Conservation (phyloP, 2,113 vertebrate species). For the Porphyrio hochstetteri region DNA sequence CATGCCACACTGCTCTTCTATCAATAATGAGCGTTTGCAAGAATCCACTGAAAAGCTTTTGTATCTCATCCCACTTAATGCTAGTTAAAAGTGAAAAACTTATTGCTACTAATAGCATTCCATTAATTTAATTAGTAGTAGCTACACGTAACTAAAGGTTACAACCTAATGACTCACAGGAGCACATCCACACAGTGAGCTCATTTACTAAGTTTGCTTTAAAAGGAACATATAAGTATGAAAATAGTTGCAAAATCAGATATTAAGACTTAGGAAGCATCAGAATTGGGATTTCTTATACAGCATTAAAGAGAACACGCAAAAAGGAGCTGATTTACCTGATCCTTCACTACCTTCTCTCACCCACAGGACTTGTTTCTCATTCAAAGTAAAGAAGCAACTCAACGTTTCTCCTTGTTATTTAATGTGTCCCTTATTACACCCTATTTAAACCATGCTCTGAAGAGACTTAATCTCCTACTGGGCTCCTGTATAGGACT, state of each 20-base stretch:
- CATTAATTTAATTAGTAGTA: background rate
- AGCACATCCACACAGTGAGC: background rate
- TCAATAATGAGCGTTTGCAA: background rate
- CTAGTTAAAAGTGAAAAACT: background rate
- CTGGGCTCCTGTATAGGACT: background rate
- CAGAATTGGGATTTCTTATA: background rate
- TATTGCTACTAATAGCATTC: background rate
- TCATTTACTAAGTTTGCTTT: background rate
- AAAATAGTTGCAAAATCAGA: background rate
- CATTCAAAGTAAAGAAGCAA: background rate
- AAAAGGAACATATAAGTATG: background rate
- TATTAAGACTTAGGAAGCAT: background rate
- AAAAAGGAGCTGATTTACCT: background rate
- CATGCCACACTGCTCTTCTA: background rate
- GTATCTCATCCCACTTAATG: background rate
- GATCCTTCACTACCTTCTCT: background rate
- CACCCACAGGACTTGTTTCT: background rate
- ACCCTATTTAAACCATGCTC: background rate
- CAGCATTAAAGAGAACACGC: background rate
- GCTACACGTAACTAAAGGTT: background rate
- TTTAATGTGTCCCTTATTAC: background rate
- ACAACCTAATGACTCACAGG: background rate
- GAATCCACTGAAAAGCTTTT: background rate
- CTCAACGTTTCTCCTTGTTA: background rate
- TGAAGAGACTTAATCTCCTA: background rate